Conservation (phyloP, 2,113 vertebrate genomes). For the Nothobranchius furzeri region DNA sequence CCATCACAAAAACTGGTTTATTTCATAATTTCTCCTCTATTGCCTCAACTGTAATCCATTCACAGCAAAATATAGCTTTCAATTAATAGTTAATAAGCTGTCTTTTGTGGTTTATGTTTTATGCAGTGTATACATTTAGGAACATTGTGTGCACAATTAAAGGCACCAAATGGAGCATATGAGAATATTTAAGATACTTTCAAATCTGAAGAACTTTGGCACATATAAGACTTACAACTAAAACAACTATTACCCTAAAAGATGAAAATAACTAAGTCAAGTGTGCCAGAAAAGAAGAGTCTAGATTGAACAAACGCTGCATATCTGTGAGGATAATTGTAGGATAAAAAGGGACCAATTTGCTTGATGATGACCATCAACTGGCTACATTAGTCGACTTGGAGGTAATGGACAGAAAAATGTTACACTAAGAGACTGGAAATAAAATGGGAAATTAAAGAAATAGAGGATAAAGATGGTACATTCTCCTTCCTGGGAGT, state of each 20-base stretch:
- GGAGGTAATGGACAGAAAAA: constrained; percentile 21
- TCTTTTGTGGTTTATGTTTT: constrained; percentile 20
- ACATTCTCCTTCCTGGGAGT: too few species aligned
- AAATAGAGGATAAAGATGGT: not conserved
- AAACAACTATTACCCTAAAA: not conserved
- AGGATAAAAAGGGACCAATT: constrained; percentile 43
- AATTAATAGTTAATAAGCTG: constrained; percentile 20
- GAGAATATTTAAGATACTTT: too few species aligned
- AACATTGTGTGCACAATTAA: not conserved
- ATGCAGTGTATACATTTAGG: constrained; percentile 7
- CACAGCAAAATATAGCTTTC: constrained; percentile 25
- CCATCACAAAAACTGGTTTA: constrained; percentile 58
- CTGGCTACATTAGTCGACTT: constrained; percentile 17
- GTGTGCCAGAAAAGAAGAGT: not conserved
- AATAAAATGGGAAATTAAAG: not conserved
- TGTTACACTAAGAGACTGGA: constrained; percentile 16
- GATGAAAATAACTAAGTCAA: not conserved
- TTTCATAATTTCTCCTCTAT: constrained; percentile 44
- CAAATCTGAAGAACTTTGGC: too few species aligned
- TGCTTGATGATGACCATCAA: constrained; percentile 44
- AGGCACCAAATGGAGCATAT: not conserved
- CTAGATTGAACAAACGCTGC: constrained; percentile 31
- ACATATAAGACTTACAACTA: not conserved
- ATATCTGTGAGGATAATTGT: constrained; percentile 34
- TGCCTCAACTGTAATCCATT: constrained; percentile 33